Conservation (phyloP, 2,797 vertebrate genomes). For the Pseudopleuronectes americanus region DNA sequence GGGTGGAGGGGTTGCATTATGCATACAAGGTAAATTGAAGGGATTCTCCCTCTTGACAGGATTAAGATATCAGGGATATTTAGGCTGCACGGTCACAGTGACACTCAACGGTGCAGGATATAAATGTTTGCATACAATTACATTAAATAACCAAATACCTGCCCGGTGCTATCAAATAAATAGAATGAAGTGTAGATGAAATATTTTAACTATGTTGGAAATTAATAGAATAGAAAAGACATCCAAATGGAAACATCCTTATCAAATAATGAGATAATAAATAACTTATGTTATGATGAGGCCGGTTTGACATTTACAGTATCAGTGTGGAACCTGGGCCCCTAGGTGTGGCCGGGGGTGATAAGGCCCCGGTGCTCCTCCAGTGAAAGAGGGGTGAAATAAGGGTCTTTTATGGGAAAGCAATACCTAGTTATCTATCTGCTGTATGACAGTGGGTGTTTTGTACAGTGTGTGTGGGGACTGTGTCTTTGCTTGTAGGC, state of each 20-base stretch:
- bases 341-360: slow-evolving; percentile 75
- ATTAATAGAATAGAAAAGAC: slow-evolving; percentile 83
- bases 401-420: slow-evolving; percentile 81
- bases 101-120: slow-evolving; percentile 49
- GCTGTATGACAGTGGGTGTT: slow-evolving; percentile 69
- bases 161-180: slow-evolving; percentile 74
- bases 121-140: slow-evolving; percentile 75
- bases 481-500: slow-evolving; percentile 53
- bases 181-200: slow-evolving; percentile 67
- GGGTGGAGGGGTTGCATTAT: slow-evolving; percentile 67
- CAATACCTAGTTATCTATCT: slow-evolving; percentile 81
- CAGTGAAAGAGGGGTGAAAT: slow-evolving; percentile 79
- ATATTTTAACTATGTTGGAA: slow-evolving; percentile 81
- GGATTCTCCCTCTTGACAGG: slow-evolving; percentile 76
- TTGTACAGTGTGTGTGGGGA: slow-evolving; percentile 51
- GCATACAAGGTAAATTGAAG: slow-evolving; percentile 75
- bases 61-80: slow-evolving; percentile 77
- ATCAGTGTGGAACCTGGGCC: slow-evolving; percentile 76
- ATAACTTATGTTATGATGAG: slow-evolving; percentile 88
- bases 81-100: slow-evolving; percentile 44
- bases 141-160: slow-evolving; percentile 78
- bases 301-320: slow-evolving; percentile 82
- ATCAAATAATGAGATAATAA: slow-evolving; percentile 89
- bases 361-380: slow-evolving; percentile 77
- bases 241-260: slow-evolving; percentile 84